A percentile compares a stretch with the other conserved stretches of the same genome.
Conservation (phyloP, 1,140 invertebrate genomes). For the Cyclargus thomasi region DNA sequence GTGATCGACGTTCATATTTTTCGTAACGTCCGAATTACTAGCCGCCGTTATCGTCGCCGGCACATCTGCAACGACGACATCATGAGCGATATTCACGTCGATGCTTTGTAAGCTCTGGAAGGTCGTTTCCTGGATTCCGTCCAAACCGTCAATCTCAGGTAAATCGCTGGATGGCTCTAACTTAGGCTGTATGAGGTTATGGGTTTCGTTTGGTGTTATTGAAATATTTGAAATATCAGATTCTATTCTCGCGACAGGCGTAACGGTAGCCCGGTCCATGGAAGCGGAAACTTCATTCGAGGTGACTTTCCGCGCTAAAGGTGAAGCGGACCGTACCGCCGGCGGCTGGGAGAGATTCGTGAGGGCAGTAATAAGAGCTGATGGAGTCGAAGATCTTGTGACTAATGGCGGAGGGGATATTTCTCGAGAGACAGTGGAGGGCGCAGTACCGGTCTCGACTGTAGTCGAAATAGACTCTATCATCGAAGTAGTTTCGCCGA, state of each 20-base stretch:
- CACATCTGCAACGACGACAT: neutral
- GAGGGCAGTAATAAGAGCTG: neutral
- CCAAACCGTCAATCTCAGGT: neutral
- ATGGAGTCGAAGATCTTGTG: neutral
- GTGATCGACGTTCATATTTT: neutral
- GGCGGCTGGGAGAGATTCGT: neutral
- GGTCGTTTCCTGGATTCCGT: neutral
- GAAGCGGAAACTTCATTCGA: neutral
- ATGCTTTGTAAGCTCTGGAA: neutral
- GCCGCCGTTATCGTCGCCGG: neutral
- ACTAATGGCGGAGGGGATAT: neutral
- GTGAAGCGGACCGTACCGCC: neutral
- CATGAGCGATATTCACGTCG: neutral
- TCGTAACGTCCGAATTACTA: neutral
- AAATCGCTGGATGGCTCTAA: neutral
- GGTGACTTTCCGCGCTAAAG: neutral
- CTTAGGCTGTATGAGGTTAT: slow-evolving; percentile 7
- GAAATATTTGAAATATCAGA: neutral
- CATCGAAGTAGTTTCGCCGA: slow-evolving; percentile 37
- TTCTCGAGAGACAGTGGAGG: neutral
- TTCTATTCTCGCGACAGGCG: neutral
- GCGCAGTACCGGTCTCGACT: slow-evolving; percentile 5
- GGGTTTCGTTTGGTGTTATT: neutral
- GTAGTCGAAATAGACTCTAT: slow-evolving; percentile 26
- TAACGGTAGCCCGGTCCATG: neutral